Evolutionary conservation across 1,140 invertebrate genomes (phyloP).

Genomic region (Caenorhabditis brenneri): DNA sequence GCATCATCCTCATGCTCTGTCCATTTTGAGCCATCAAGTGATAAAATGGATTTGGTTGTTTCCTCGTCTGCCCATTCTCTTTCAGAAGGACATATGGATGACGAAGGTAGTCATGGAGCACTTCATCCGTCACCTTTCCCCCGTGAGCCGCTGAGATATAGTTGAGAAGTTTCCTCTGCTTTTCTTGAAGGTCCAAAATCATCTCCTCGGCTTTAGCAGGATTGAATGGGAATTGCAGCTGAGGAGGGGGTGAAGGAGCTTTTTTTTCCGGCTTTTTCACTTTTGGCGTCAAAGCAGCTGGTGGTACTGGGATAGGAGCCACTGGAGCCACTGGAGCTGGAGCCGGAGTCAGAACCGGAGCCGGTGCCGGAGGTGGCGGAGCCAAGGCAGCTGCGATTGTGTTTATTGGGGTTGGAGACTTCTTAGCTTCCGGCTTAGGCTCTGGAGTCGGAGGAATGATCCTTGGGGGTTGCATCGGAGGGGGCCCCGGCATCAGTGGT

Average conservation of each 20-base stretch:
- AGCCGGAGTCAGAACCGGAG: neutral
- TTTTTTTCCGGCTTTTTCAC: neutral
- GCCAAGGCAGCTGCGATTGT: neutral
- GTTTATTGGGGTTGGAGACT: too few species aligned
- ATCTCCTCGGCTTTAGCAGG: neutral
- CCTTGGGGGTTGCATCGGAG: neutral
- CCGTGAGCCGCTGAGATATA: conserved; percentile 15
- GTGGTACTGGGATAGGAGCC: neutral
- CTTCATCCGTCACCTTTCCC: neutral
- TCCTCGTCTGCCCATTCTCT: neutral
- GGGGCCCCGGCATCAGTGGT: too few species aligned
- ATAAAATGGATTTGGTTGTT: conserved; percentile 12
- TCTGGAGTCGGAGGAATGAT: neutral
- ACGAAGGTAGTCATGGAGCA: conserved; percentile 4
- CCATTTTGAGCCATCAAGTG: neutral
- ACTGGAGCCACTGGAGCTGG: neutral
- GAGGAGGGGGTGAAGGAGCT: neutral
- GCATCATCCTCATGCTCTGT: neutral
- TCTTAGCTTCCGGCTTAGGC: too few species aligned
- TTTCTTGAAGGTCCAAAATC: neutral
- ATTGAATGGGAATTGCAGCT: neutral
- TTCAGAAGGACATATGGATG: neutral
- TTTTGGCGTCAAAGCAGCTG: neutral
- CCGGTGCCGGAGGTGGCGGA: neutral
- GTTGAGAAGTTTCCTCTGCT: neutral